Evolutionary conservation across 2,797 vertebrate species (phyloP), one percentile per base, ranked within the genome.

Genomic region (Acanthis flammea): DNA sequence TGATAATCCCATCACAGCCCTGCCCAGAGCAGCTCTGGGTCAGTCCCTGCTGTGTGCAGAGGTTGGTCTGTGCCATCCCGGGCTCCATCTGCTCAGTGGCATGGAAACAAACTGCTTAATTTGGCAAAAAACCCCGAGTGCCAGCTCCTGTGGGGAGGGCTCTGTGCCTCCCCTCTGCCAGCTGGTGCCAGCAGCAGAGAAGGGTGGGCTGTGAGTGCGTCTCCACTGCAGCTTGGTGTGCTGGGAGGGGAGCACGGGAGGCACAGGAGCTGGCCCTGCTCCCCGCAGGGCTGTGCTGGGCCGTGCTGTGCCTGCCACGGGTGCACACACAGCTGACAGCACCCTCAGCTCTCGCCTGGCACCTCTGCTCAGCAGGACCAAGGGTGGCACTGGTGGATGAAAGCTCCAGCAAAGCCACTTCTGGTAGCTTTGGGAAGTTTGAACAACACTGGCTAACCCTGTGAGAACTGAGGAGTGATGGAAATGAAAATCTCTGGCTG

Each of bases 151-250:
- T 8, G 77, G 19, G 0, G 14, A 74, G 72, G 62, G 54, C 14
- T 75, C 68, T 7, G 66, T 0, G 6, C 54, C 16, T 27, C 19
- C 70, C 74, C 48, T 33, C 54, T 42, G 27, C 45, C 66, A 41
- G 68, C 62, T 19, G 73, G 39, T 8, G 67, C 4, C 19, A 7
- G 16, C 12, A 22, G 57, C 65, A 57, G 22, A 31, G 44, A 13
- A 51, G 37, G 63, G 45, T 28, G 68, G 23, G 33, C 50, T 67
- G 61, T 0, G 9, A 79, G 71, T 0, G 0, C 1, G 0, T 30
- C 41, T 47, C 27, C 57, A 27, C 48, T 35, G 68, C 87, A 79
- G 45, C 22, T 12, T 0, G 1, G 4, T 0, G 1, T 7, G 30
- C 1, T 2, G 33, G 24, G 88, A 54, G 47, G 21, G 0, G 14